Base-by-base conservation (phyloP, 2,797 vertebrate genomes). In the Alauda arvensis region DNA sequence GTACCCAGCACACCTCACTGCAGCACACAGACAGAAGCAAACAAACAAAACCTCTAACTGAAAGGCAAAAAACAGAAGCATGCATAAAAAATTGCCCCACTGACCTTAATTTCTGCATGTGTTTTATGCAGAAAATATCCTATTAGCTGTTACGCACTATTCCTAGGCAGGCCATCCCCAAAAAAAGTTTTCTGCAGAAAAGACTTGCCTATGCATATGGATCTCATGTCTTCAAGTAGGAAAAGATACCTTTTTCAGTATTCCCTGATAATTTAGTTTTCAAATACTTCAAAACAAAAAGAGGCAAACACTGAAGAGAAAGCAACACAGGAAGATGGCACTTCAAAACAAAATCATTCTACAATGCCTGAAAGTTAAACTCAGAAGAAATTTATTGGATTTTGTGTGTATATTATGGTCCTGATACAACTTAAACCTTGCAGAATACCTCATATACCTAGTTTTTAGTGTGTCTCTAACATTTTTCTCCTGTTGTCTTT, bases 181-280 rank as follows among this genome's bases (percentile, higher is more conserved):
- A 25, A 59, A 48, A 53, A 55, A 88, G 61, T 52, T 88, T 90
- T 72, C 60, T 23, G 25, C 15, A 81, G 51, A 61, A 91, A 91
- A 94, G 49, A 79, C 45, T 68, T 78, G 42, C n/a, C 61, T n/a
- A 40, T 13, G 63, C 82, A 67, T 72, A 80, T n/a, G 77, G 79
- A 81, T 85, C 49, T 77, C 48, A 31, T 13, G 11, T 67, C 59
- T 93, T 94, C 83, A 83, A 93, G 90, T 10, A 80, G 85, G 93
- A 94, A 92, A 91, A 92, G 53, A 78, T 49, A 80, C 39, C 66
- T 88, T 81, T 87, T 89, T 77, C 31, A 10, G 17, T 63, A 88
- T 63, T 62, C 51, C 84, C 53, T 51, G 45, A 85, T 60, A 61
- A 75, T 80, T 77, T 39, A 7, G 37, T 70, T 90, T 93, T 82